Evolutionary conservation across 1,140 invertebrate genomes (phyloP), one percentile per base, ranked within the genome.

Genomic region (Macrosteles quadrilineatus): DNA sequence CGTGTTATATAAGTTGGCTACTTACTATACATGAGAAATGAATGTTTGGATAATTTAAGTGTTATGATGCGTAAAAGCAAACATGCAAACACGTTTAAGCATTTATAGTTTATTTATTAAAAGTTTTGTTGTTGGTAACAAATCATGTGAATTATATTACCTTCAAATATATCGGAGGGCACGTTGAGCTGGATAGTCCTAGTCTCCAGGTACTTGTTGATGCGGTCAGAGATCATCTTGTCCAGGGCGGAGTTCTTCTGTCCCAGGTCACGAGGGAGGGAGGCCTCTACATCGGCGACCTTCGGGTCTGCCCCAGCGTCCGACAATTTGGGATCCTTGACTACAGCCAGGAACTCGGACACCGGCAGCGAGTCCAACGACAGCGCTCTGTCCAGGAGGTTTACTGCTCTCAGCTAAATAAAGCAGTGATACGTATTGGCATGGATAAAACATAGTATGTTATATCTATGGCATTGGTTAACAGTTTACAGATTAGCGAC

Each of bases 331-430:
- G 45, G 31, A 19, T 66, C 57, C 76, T 86, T 87, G 1, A 88
- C 85, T 69, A 92, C 85, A 64, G 85, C 88, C 6, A 92, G 83
- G 21, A 90, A 90, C 36, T 90, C 88, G 14, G 88, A 81, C 2
- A 92, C 77, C 17, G 85, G 82, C 12, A 92, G 75, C 1, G 84
- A 81, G 72, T 81, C 83, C 40, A 84, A 84, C 17, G 86, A 81
- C 1, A 73, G n/a, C 53, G 87, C 86, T 70, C 89, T 85, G 72
- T 91, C 90, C 75, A 94, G 80, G 0, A 90, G 86, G 1, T 87
- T 85, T 1, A 92, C 81, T 17, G 93, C 80, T 77, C 92, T 92
- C 25, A 91, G 76, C 77, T 93, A 93, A 1, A 94, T n/a, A n/a
- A n/a, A n/a, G n/a, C n/a, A n/a, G n/a, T n/a, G n/a, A n/a, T n/a